These are phyloP conservation scores for Cotesia congregata DNA, from an alignment of 2,888 invertebrate genomes.

Conservation along the genomic window DNA sequence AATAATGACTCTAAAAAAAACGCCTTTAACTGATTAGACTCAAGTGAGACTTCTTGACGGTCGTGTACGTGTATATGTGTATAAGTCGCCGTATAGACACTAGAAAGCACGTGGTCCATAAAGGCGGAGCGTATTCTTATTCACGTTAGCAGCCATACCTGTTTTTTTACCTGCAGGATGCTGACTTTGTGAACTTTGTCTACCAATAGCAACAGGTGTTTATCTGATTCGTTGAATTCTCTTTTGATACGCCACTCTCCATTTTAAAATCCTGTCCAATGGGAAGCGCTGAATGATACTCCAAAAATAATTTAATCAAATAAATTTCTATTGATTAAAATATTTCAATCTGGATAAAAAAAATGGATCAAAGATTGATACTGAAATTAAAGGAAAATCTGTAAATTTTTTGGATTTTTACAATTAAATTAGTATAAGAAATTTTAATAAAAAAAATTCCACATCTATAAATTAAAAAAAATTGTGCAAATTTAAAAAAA, in stretches of 20 bases:
- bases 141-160: slow-evolving; percentile 14
- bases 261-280: background rate
- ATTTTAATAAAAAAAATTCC: too few species aligned
- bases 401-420: too few species aligned
- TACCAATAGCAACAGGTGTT: background rate
- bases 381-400: too few species aligned
- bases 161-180: background rate
- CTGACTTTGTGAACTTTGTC: background rate
- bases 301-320: too few species aligned
- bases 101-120: background rate
- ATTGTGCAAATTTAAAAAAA: too few species aligned
- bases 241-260: background rate
- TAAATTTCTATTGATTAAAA: too few species aligned
- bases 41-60: background rate
- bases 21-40: background rate
- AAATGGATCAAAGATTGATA: too few species aligned
- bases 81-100: background rate
- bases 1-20: slow-evolving; percentile 10
- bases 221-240: slow-evolving; percentile 6
- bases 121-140: background rate
- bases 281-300: background rate
- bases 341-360: too few species aligned
- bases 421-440: too few species aligned
- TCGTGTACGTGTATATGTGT: background rate
- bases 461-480: too few species aligned